Evolutionary conservation across 1,140 invertebrate genomes (phyloP), one percentile per base, ranked within the genome.

Genomic region (Rhopalosiphum maidis): DNA sequence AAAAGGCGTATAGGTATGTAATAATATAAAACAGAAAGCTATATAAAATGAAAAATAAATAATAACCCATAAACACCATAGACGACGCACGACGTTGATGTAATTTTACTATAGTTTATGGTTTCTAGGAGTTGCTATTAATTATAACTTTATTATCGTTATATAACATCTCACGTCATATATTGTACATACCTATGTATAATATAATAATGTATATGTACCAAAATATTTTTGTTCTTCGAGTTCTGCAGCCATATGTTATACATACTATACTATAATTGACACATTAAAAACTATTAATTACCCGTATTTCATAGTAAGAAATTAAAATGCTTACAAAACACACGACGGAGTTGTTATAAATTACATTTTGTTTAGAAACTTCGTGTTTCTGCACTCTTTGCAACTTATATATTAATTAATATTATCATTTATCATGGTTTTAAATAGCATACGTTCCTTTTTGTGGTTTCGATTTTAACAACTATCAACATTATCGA

Each of bases 141-240:
- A 55, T 41, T 54, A 55, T 55, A 89, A 55, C 54, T 89, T 54
- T 89, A 89, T 54, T 55, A 89, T 89, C 88, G 51, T 89, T 55
- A 11, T 25, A 54, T 55, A 55, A 55, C 51, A 89, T 55, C 88
- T 37, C 51, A 54, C 43, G 55, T 30, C n/a, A n/a, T 55, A 30
- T 54, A 55, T 25, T 6, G 21, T 54, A 11, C 23, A 30, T 54
- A 22, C 35, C 43, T 46, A 30, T 86, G 1, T 41, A 87, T 46
- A 86, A 4, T 46, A 88, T 88, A n/a, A 18, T 87, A 48, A 18
- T 87, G 35, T 35, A 22, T 77, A 77, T 77, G n/a, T n/a, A 35
- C 30, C 4, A 77, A 77, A 15, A 77, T 87, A 48, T 21, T 87
- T 48, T 35, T 87, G 30, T 87, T 54, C 88, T 89, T n/a, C 18